phyloP scores from a whole-genome alignment of 2,113 vertebrate genomes.

The human (Homo sapiens) region GRCh38 chr1:108922001-108922500 shows the following conservation, averaged over 20 bases:
- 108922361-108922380: background rate
- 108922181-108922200: background rate
- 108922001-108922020: background rate
- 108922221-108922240: constrained; percentile 10
- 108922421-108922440: constrained; percentile 86
- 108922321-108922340: background rate
- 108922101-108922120: background rate
- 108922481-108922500: constrained; percentile 97
- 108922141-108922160: background rate
- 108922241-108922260: constrained; percentile 22
- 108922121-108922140: background rate
- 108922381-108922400: background rate
- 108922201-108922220: constrained; percentile 9
- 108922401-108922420: constrained; percentile 83
- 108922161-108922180: background rate
- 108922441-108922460: constrained; percentile 98
- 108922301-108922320: background rate
- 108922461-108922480: constrained; percentile 97
- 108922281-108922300: constrained; percentile 8
- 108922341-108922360: background rate
- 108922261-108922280: background rate
- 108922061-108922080: background rate
- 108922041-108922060: background rate
- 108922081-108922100: background rate
- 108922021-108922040: background rate